Conservation (phyloP, 2,113 vertebrate genomes). For the Paradoxurus hermaphroditus region DNA sequence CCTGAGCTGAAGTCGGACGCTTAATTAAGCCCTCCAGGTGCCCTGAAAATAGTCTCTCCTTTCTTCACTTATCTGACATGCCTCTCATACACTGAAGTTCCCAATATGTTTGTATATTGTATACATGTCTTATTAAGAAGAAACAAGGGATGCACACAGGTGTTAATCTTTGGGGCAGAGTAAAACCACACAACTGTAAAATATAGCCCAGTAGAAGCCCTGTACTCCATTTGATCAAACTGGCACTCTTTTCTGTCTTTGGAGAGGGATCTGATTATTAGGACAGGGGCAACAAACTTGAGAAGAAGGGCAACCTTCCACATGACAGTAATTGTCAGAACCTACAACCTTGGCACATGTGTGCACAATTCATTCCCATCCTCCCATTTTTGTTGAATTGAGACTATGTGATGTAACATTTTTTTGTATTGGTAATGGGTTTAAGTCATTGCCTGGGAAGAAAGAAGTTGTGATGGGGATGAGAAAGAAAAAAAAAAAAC, state of each 20-base stretch:
- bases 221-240: neutral
- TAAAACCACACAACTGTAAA: neutral
- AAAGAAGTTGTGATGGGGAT: neutral
- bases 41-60: neutral
- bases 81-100: neutral
- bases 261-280: neutral
- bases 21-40: no score
- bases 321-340: neutral
- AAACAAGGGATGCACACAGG: neutral
- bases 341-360: neutral
- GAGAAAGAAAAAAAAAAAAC: neutral
- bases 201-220: neutral
- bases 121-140: neutral
- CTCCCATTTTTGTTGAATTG: neutral
- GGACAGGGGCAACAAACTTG: neutral
- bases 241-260: neutral
- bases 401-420: neutral
- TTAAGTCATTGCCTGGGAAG: neutral
- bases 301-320: neutral
- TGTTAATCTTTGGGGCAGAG: neutral
- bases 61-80: neutral
- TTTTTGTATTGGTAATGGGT: neutral
- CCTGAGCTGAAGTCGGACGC: no score
- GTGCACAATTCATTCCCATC: neutral
- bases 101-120: neutral